phyloP scores from a whole-genome alignment of 1,140 invertebrate species.

The Halesus radiatus region DNA sequence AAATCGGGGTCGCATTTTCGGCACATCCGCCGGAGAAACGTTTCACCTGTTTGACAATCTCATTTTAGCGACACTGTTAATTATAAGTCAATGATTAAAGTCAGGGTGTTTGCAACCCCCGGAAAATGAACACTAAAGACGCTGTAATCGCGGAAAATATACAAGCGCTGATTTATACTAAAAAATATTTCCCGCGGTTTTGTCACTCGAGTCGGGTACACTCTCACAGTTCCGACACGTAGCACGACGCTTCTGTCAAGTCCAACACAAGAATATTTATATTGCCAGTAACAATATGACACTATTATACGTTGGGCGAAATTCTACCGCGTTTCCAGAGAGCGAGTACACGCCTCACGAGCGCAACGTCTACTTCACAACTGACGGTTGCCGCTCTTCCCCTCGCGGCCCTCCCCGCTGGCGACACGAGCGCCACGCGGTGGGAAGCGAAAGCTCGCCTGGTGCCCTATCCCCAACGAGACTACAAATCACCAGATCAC shows the following conservation, averaged over 20 bases:
- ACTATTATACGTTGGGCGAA: constrained; percentile 43
- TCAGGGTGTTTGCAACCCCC: constrained; percentile 25
- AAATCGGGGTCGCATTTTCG: neutral
- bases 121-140: neutral
- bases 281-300: constrained; percentile 32
- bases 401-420: constrained; percentile 14
- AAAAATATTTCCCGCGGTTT: constrained; percentile 13
- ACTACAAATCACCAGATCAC: neutral
- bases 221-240: neutral
- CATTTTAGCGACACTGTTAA: constrained; percentile 17
- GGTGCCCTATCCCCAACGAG: neutral
- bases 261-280: constrained; percentile 9
- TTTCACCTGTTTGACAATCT: constrained; percentile 38
- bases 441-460: constrained; percentile 37
- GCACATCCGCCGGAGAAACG: neutral
- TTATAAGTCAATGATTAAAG: neutral
- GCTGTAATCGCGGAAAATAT: constrained; percentile 34
- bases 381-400: constrained; percentile 41
- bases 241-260: neutral
- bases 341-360: constrained; percentile 23
- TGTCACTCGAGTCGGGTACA: constrained; percentile 18
- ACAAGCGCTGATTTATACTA: neutral
- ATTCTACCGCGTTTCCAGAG: constrained; percentile 18
- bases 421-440: constrained; percentile 34
- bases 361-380: constrained; percentile 35